Percentiles rank a stretch among this genome's conserved stretches.
phyloP scores from a whole-genome alignment of 2,888 invertebrate species.

The Lomographa bimaculata region DNA sequence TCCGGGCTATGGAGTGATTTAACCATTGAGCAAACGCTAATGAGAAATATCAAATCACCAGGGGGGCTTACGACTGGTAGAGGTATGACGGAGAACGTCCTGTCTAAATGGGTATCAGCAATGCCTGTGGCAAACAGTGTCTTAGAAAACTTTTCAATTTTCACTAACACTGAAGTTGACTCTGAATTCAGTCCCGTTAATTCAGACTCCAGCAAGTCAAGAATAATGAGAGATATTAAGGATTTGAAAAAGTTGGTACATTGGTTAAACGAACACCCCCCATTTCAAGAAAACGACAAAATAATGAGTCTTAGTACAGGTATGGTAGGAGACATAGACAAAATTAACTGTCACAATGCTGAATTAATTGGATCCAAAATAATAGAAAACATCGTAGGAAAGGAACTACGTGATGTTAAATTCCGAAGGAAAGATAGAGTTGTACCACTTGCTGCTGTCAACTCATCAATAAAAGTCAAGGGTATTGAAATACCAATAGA shows the following conservation, averaged over 20 bases:
- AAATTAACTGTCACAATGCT: not conserved
- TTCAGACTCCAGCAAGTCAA: not conserved
- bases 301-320: not conserved
- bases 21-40: slow-evolving; percentile 3
- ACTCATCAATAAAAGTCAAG: not conserved
- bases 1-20: not conserved
- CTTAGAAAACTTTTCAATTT: not conserved
- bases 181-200: not conserved
- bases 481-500: not conserved
- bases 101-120: not conserved
- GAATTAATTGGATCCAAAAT: not conserved
- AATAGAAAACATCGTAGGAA: not conserved
- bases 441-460: not conserved
- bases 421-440: not conserved
- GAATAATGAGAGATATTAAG: not conserved
- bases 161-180: not conserved
- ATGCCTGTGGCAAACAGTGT: not conserved
- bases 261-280: not conserved
- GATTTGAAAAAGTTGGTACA: not conserved
- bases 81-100: not conserved
- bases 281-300: not conserved
- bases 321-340: not conserved
- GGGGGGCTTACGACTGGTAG: not conserved
- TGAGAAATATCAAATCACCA: not conserved
- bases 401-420: not conserved